Evolutionary conservation across 2,113 vertebrate genomes (phyloP).

Genomic region (Siniperca knerii): DNA sequence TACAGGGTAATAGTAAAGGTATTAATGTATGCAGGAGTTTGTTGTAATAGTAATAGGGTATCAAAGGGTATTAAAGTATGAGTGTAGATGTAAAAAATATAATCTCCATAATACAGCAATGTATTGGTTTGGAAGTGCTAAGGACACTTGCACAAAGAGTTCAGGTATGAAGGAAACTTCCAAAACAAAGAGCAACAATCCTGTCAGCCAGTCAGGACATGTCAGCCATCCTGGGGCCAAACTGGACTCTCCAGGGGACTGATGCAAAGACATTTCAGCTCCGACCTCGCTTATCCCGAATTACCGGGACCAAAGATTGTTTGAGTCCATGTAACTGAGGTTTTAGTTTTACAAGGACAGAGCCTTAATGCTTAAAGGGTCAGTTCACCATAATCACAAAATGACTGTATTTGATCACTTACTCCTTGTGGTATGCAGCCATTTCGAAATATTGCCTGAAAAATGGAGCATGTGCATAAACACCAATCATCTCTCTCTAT

Average conservation of each 20-base stretch:
- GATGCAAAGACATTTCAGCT: not conserved
- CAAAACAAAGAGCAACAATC: not conserved
- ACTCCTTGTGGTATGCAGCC: not conserved
- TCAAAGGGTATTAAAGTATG: too few relatives aligned
- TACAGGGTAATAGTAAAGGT: not conserved
- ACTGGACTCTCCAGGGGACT: not conserved
- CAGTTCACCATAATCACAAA: not conserved
- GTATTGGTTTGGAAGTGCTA: too few relatives aligned
- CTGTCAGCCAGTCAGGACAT: not conserved
- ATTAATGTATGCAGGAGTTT: not conserved
- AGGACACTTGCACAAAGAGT: not conserved
- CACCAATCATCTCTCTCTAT: slow-evolving; percentile 10
- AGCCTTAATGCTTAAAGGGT: not conserved
- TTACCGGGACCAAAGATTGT: not conserved
- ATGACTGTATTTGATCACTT: not conserved
- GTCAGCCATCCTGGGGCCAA: not conserved
- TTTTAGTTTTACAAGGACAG: not conserved
- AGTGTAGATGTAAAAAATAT: too few relatives aligned
- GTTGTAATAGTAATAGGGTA: too few relatives aligned
- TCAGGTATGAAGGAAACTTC: not conserved
- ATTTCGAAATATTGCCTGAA: slow-evolving; percentile 16
- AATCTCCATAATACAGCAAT: not conserved
- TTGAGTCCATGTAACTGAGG: not conserved
- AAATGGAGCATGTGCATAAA: not conserved
- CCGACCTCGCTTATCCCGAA: not conserved